Evolutionary conservation across 2,888 invertebrate species (phyloP).

Genomic region (Timema podura): DNA sequence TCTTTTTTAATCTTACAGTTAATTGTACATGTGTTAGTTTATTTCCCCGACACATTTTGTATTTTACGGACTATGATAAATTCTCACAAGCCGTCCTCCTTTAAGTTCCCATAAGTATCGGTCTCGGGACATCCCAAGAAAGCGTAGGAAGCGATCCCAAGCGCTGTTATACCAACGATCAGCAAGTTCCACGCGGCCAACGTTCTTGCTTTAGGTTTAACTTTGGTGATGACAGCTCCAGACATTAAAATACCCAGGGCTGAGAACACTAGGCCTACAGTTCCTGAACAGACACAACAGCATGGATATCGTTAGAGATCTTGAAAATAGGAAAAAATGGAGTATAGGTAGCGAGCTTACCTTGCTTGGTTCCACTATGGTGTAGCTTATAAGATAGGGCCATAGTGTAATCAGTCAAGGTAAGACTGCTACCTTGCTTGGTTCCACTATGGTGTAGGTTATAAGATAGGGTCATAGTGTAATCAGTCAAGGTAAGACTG

Average conservation of each 20-base stretch:
- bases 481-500: too few relatives aligned
- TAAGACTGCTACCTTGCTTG: too few relatives aligned
- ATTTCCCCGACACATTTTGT: neutral
- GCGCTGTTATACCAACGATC: conserved; percentile 58
- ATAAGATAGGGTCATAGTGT: too few relatives aligned
- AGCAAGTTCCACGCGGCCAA: conserved; percentile 67
- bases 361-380: too few relatives aligned
- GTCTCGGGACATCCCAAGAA: conserved; percentile 63
- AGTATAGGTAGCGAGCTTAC: too few relatives aligned
- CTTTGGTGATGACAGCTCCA: conserved; percentile 61
- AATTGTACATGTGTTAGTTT: too few relatives aligned
- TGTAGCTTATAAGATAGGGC: too few relatives aligned
- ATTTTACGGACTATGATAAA: neutral
- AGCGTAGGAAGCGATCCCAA: conserved; percentile 60
- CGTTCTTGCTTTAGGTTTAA: conserved; percentile 60
- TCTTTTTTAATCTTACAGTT: too few relatives aligned
- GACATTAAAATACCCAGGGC: conserved; percentile 64
- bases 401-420: too few relatives aligned
- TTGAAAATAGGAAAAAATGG: too few relatives aligned
- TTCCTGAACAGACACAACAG: conserved; percentile 41
- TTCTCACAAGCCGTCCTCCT: conserved; percentile 45
- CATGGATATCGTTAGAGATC: too few relatives aligned
- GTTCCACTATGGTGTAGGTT: too few relatives aligned
- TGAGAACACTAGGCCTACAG: conserved; percentile 64
- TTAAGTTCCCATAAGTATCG: conserved; percentile 49